Evolutionary conservation across 2,113 vertebrate species (phyloP).

Genomic region (Prietella phreatophila): DNA sequence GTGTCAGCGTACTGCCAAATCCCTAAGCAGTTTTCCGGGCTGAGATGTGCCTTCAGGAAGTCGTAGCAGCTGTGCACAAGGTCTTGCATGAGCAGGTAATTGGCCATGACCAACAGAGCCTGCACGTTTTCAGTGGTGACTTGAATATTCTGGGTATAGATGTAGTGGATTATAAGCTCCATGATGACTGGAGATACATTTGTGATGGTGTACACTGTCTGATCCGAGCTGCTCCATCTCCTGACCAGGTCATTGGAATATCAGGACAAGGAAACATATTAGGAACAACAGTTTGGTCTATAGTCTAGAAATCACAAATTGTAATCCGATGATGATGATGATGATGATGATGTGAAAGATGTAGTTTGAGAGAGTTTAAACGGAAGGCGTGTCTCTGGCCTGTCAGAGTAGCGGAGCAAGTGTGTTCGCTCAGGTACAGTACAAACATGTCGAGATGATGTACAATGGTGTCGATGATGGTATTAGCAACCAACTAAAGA

Average conservation of each 20-base stretch:
- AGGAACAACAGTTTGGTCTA: neutral
- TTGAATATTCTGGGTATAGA: constrained; percentile 69
- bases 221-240: constrained; percentile 61
- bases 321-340: neutral
- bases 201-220: constrained; percentile 69
- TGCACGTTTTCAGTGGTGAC: constrained; percentile 68
- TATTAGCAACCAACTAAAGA: too few relatives aligned
- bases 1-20: constrained; percentile 71
- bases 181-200: constrained; percentile 74
- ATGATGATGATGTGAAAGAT: too few relatives aligned
- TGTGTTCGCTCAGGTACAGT: neutral
- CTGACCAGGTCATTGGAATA: constrained; percentile 71
- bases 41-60: constrained; percentile 55
- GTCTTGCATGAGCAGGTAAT: constrained; percentile 74
- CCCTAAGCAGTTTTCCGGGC: constrained; percentile 74
- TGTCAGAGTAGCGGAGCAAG: neutral
- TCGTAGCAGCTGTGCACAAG: constrained; percentile 68
- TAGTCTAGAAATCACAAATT: too few relatives aligned
- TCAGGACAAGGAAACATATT: neutral
- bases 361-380: constrained; percentile 1
- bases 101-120: constrained; percentile 49
- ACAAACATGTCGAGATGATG: neutral
- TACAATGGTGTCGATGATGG: neutral
- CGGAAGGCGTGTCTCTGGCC: neutral
- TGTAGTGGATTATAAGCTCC: constrained; percentile 74